Evolutionary conservation across 2,113 vertebrate species (phyloP), one percentile per base, ranked within the genome.

Genomic region (Corythornis vintsioides): DNA sequence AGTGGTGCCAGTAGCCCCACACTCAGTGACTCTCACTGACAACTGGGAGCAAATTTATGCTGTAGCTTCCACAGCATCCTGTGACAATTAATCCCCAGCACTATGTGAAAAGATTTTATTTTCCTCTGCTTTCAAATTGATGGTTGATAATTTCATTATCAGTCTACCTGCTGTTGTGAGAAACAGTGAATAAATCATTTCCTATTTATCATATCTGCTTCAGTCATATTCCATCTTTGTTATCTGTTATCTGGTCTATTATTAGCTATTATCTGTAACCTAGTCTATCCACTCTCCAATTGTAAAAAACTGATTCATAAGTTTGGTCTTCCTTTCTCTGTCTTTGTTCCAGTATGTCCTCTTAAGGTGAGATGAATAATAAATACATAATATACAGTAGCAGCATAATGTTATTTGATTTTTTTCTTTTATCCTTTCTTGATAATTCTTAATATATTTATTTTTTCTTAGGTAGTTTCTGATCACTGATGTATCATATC

Each of bases 71-170:
- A 63, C 26, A 63, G 38, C 7, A 65, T 82, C 55, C 50, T 69
- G 12, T 42, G 55, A 93, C 38, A 92, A 89, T 85, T 82, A 92
- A 85, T 79, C 80, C 17, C 47, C 3, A 4, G 52, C 33, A 33
- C 85, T 79, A 50, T 50, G 19, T 66, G 66, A 55, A 89, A 55
- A 75, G 35, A 12, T 48, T 11, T 65, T 66, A 55, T 88, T 90
- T 66, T 6, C 9, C 47, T n/a, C 52, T 87, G 45, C 50, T 93
- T 91, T 93, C 74, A 71, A 60, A 69, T 9, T 82, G 59, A 22
- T 69, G 38, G 59, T 50, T 91, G 74, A 92, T 94, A 91, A 91
- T 79, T 85, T 94, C 67, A 73, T 93, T 93, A 89, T 80, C 78
- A 63, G 66, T 66, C 55, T 75, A 47, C 78, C 63, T 38, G 21